These are phyloP conservation scores for Drosophila biarmipes DNA, from an alignment of 1,140 invertebrate genomes.

Conservation along the genomic window DNA sequence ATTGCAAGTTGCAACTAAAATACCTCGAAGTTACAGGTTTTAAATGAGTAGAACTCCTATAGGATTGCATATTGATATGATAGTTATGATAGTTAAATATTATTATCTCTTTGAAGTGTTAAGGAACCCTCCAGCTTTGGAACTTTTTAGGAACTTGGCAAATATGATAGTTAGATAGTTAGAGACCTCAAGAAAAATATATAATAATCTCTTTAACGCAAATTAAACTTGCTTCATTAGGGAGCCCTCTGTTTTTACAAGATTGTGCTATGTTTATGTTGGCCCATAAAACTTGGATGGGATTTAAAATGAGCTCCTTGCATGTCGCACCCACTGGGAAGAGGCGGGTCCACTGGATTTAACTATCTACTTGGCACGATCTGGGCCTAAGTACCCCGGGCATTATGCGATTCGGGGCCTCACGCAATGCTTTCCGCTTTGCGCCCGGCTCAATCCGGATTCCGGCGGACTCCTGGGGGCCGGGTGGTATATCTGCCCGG, in stretches of 20 bases:
- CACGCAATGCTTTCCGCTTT: slow-evolving; percentile 48
- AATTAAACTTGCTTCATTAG: too few species aligned
- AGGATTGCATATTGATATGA: neutral
- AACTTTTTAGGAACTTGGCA: too few species aligned
- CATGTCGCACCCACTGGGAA: slow-evolving; percentile 31
- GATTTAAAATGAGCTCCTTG: slow-evolving; percentile 16
- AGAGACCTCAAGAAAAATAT: too few species aligned
- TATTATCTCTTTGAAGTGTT: too few species aligned
- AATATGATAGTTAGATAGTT: too few species aligned
- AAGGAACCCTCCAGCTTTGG: too few species aligned
- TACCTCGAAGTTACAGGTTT: neutral
- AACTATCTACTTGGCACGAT: slow-evolving; percentile 43
- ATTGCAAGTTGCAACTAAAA: slow-evolving; percentile 12
- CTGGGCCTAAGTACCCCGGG: slow-evolving; percentile 32
- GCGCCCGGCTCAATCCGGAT: slow-evolving; percentile 44
- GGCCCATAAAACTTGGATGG: neutral
- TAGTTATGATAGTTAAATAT: too few species aligned
- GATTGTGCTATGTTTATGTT: too few species aligned
- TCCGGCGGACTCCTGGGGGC: slow-evolving; percentile 22
- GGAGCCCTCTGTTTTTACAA: neutral
- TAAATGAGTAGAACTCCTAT: too few species aligned
- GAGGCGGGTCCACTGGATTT: neutral
- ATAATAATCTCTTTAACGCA: too few species aligned
- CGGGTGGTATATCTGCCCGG: slow-evolving; percentile 22
- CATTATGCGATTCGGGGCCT: slow-evolving; percentile 38